Conservation (phyloP, 2,113 vertebrate genomes). For the Periophthalmodon schlosseri region DNA sequence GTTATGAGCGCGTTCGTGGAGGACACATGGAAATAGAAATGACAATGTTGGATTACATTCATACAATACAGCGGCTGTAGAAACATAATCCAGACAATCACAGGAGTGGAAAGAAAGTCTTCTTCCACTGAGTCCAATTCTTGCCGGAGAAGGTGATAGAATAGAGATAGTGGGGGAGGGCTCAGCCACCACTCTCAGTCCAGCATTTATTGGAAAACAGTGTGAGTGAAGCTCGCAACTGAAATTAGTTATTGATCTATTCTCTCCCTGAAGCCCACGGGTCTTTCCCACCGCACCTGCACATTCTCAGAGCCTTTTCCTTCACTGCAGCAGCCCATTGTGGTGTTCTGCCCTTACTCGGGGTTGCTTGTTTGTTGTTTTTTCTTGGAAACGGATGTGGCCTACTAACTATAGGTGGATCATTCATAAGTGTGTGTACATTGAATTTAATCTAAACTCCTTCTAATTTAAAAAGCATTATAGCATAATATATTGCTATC, state of each 20-base stretch:
- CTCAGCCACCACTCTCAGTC: constrained; percentile 68
- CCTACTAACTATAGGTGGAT: too few relatives aligned
- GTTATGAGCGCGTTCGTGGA: constrained; percentile 41
- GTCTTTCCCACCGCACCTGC: constrained; percentile 73
- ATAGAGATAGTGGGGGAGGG: constrained; percentile 64
- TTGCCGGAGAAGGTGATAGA: constrained; percentile 64
- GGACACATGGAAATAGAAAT: constrained; percentile 54
- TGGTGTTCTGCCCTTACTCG: constrained; percentile 32
- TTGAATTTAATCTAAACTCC: too few relatives aligned
- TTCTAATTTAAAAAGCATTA: too few relatives aligned
- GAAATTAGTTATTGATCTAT: constrained; percentile 82
- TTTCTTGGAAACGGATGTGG: not conserved
- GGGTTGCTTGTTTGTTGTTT: constrained; percentile 23
- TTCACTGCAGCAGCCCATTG: constrained; percentile 39
- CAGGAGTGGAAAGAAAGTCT: constrained; percentile 34
- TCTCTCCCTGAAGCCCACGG: constrained; percentile 73
- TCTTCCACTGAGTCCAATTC: constrained; percentile 49
- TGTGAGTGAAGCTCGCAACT: constrained; percentile 73
- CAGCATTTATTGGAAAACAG: constrained; percentile 78
- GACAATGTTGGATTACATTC: constrained; percentile 53
- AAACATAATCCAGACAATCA: constrained; percentile 55
- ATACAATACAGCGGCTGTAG: constrained; percentile 41
- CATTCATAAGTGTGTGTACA: too few relatives aligned
- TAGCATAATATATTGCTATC: too few relatives aligned
- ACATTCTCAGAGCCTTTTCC: constrained; percentile 63